These are phyloP conservation scores for Odocoileus hemionus DNA, from an alignment of 2,113 vertebrate species.

Conservation along the genomic window DNA sequence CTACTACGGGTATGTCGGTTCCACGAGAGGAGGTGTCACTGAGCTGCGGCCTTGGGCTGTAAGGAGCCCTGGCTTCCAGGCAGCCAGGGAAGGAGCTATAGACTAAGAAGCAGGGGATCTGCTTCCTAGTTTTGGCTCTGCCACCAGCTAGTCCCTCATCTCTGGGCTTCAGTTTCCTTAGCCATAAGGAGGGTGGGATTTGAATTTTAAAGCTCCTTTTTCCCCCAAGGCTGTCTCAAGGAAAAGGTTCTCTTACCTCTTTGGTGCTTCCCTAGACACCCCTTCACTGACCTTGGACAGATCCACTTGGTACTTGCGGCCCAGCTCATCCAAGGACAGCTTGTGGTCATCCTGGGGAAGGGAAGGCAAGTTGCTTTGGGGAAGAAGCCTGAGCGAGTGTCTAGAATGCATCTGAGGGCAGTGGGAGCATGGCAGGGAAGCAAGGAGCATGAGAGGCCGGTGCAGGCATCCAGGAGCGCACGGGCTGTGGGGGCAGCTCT, in stretches of 20 bases:
- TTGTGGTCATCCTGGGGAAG: constrained; percentile 91
- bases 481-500: neutral
- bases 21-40: neutral
- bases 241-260: neutral
- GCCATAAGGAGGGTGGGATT: neutral
- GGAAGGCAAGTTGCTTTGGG: neutral
- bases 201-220: neutral
- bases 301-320: constrained; percentile 89
- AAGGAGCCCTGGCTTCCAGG: neutral
- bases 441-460: accelerated
- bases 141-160: neutral
- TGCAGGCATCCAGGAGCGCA: neutral
- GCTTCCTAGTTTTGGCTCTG: neutral
- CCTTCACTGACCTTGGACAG: constrained; percentile 82
- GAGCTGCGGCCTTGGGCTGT: neutral
- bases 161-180: neutral
- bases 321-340: constrained; percentile 88
- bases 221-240: accelerated
- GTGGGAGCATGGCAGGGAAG: neutral
- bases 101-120: neutral
- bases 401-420: neutral
- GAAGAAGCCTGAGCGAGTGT: neutral
- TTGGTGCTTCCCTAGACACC: neutral
- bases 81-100: neutral
- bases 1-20: neutral